Base-by-base conservation (phyloP, 2,888 invertebrate species). In the Eupithecia pulchellata region DNA sequence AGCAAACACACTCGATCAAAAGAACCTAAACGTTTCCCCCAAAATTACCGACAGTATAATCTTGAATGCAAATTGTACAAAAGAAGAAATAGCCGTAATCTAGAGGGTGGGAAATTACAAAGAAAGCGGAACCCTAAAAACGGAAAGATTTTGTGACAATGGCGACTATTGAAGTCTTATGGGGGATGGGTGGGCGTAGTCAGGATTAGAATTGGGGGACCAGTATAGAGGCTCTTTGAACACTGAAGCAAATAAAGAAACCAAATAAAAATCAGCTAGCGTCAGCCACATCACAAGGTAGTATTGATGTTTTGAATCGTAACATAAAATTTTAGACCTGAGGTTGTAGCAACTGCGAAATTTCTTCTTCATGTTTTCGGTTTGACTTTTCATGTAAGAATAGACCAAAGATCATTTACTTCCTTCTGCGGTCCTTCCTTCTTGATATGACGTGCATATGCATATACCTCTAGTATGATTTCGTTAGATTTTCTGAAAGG, bases 21-120 rank as follows among this genome's bases (percentile, higher is more conserved):
- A 73, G 68, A 71, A 65, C 69, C 72, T 47, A 71, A 74, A 77
- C 30, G 67, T 67, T 74, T 74, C 74, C 79, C 82, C 82, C 77
- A 69, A 82, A 85, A 86, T 86, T 85, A 86, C 81, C 77, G 75
- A 73, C 76, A 75, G 77, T 81, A 81, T 84, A 86, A 87, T 87
- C 82, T 81, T 69, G 65, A 83, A 87, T 86, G 86, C 83, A 86
- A 87, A 87, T 87, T 83, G 78, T 74, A 77, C 72, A 78, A 78
- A 79, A 75, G 78, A 75, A 78, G 75, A 81, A 78, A 79, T 78
- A 81, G 78, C 77, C 76, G 79, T 73, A 81, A 82, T 82, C 76
- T 76, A 76, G 77, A 74, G 75, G 77, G 75, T 71, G 73, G 69
- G 69, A 67, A 72, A 69, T 74, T 72, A 72, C 72, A 72, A 66